Base-by-base conservation (phyloP, 2,113 vertebrate genomes). In the Ceyx margarethae region DNA sequence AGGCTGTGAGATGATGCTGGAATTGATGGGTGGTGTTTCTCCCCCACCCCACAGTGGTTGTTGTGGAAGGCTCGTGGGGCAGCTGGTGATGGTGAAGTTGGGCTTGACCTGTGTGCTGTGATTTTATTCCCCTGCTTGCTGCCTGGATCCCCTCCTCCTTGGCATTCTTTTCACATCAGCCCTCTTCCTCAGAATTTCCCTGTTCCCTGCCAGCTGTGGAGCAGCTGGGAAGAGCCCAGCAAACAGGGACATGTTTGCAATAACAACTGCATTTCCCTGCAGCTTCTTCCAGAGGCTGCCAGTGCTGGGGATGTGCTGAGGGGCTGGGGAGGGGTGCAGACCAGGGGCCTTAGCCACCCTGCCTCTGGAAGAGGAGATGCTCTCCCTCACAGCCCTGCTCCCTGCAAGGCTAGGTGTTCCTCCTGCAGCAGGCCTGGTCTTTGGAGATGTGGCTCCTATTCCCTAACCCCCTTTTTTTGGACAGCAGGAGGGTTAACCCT, bases 101-200 rank as follows among this genome's bases (percentile, higher is more conserved):
- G 37, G 29, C 53, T 83, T 35, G 23, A 14, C 50, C 60, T 79
- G 46, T 69, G 91, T 74, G 31, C 82, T 60, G 7, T 17, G 37
- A 51, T 79, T 89, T 79, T 61, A 31, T 81, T 72, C 61, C 64
- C 73, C 62, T 31, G 15, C 48, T 78, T 25, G 23, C 80, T 71
- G 61, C 13, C 69, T 81, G 69, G 68, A 71, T 64, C 77, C 83
- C 61, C 65, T 91, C n/a, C 76, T 90, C 76, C 73, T 67, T 57
- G 68, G 48, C 53, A 11, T 83, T 95, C 51, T 91, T 88, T 33
- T 67, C 65, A 7, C 23, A 57, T 42, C 25, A 91, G 42, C 74
- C 64, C 79, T 62, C 61, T 79, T 61, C 65, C 75, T 94, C 82
- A 89, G 42, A 90, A 42, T 95, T 90, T 91, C 85, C 90, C 40